phyloP scores from a whole-genome alignment of 2,888 invertebrate species.

The Zonitis immaculata region DNA sequence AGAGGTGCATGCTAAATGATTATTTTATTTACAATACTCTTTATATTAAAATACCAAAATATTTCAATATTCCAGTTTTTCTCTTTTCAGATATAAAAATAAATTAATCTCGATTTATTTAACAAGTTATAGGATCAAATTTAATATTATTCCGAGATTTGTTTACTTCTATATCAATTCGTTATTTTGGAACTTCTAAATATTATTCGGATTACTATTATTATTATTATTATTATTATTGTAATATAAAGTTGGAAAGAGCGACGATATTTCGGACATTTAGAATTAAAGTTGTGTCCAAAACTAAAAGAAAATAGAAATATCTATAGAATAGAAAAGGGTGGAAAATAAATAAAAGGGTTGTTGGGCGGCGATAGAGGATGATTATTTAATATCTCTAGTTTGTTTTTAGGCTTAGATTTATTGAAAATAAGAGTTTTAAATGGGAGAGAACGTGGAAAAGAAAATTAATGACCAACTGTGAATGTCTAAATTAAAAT shows the following conservation, averaged over 20 bases:
- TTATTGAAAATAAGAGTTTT: neutral
- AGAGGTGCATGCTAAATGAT: conserved; percentile 44
- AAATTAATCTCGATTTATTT: too few relatives aligned
- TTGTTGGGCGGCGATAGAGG: too few relatives aligned
- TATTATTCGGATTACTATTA: too few relatives aligned
- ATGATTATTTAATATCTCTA: neutral
- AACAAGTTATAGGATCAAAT: too few relatives aligned
- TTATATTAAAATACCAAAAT: neutral
- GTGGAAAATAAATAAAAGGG: neutral
- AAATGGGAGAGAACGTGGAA: neutral
- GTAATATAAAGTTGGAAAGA: neutral
- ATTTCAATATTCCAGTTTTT: too few relatives aligned
- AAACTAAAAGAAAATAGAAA: neutral
- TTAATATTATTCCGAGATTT: neutral
- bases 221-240: too few relatives aligned
- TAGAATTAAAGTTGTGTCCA: neutral
- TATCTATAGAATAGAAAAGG: neutral
- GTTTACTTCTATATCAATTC: neutral
- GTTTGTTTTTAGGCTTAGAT: neutral
- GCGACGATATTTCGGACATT: neutral
- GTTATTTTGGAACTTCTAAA: too few relatives aligned
- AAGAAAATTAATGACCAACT: neutral
- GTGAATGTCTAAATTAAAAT: too few relatives aligned
- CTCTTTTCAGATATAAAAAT: too few relatives aligned
- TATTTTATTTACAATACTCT: neutral